These are phyloP conservation scores for Pagrus major DNA, from an alignment of 2,113 vertebrate species.

Conservation along the genomic window DNA sequence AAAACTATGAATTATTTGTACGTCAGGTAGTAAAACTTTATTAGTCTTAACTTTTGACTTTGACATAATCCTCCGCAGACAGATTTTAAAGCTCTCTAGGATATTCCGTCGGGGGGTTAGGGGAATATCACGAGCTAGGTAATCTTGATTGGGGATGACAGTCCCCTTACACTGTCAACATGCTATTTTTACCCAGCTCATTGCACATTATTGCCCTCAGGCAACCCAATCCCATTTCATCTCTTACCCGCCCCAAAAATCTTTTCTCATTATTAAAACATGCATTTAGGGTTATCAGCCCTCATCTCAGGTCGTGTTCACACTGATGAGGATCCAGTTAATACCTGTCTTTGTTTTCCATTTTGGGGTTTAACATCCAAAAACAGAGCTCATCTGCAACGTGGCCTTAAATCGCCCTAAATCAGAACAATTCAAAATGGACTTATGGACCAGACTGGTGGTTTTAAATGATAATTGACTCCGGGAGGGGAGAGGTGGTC, in stretches of 20 bases:
- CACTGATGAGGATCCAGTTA: background rate
- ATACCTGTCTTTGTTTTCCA: too few species aligned
- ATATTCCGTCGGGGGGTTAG: slow-evolving; percentile 60
- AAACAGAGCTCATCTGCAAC: too few species aligned
- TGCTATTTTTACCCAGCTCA: slow-evolving; percentile 72
- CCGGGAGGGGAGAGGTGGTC: too few species aligned
- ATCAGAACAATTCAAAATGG: too few species aligned
- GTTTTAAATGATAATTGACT: too few species aligned
- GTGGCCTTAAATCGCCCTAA: too few species aligned
- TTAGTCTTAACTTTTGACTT: slow-evolving; percentile 38
- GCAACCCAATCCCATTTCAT: slow-evolving; percentile 52
- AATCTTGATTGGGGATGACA: slow-evolving; percentile 72
- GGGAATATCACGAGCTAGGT: slow-evolving; percentile 62
- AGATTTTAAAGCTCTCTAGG: slow-evolving; percentile 56
- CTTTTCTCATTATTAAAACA: slow-evolving; percentile 57
- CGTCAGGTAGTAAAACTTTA: slow-evolving; percentile 8
- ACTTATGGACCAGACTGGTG: too few species aligned
- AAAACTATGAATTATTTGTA: background rate
- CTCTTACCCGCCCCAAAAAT: slow-evolving; percentile 33
- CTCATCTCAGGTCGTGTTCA: background rate
- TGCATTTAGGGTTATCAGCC: slow-evolving; percentile 35
- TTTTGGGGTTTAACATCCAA: too few species aligned
- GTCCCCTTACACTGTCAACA: slow-evolving; percentile 64
- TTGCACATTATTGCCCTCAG: slow-evolving; percentile 61
- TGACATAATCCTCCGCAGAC: slow-evolving; percentile 38